Base-by-base conservation (phyloP, 2,888 invertebrate species). In the Drosophila glabriapex region DNA sequence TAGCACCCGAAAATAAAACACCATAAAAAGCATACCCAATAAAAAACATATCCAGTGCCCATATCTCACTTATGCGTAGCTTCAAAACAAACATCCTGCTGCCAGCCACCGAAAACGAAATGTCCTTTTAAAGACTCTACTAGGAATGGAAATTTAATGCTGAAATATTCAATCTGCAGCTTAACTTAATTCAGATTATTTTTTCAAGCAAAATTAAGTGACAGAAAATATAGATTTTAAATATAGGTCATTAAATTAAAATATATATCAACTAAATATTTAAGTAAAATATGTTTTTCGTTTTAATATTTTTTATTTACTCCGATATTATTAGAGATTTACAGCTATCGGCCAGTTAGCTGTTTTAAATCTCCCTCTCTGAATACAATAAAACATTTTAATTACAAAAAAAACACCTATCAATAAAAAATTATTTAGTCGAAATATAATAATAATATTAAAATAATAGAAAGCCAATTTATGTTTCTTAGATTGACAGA, bases 1-100 rank as follows among this genome's bases (percentile, higher is more conserved):
- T 68, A 62, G 52, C 49, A 73, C 65, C 73, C 68, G 56, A 69
- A 70, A 79, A 77, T 69, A 71, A 83, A 82, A 75, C 39, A 54
- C 52, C 70, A 74, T 68, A 80, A 85, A 80, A 68, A 59, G 19
- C 28, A 53, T 55, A 54, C 31, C 70, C 80, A 79, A 90, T 85
- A 88, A 81, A 84, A 78, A 78, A 56, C 58, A 60, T 46, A 25
- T 58, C 53, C 64, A 73, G 60, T 60, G 49, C 63, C 58, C 56
- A 76, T 81, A 78, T 73, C 62, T 85, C 73, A 81, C 67, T 64
- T 67, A 61, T 55, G 53, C 41, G 55, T 49, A 56, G 62, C 67
- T 66, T 64, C 46, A 71, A 74, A 74, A 59, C 52, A 78, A 69
- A 67, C 31, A 70, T 35, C 25, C 50, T 55, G 22, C 29, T 50